Evolutionary conservation across 2,888 invertebrate species (phyloP).

Genomic region (Drosophila atripex): DNA sequence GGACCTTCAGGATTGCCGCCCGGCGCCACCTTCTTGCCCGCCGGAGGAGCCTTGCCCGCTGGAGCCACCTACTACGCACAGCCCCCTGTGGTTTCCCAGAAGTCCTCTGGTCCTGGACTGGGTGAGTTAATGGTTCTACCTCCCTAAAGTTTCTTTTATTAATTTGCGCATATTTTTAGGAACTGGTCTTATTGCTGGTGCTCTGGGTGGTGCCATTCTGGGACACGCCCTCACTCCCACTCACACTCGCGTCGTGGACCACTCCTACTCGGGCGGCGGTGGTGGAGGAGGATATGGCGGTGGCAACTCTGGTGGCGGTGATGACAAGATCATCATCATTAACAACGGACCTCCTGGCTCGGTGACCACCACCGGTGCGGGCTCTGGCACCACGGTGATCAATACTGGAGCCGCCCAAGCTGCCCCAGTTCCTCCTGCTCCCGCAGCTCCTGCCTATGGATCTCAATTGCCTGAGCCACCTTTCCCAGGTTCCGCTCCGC

Average conservation of each 20-base stretch:
- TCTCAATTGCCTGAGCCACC: not conserved
- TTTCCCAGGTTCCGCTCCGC: slow-evolving; percentile 10
- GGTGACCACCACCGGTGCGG: slow-evolving; percentile 74
- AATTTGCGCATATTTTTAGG: slow-evolving; percentile 55
- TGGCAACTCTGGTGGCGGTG: slow-evolving; percentile 51
- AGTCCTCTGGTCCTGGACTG: slow-evolving; percentile 79
- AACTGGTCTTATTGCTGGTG: slow-evolving; percentile 81
- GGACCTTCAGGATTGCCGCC: slow-evolving; percentile 63
- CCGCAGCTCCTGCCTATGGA: slow-evolving; percentile 15
- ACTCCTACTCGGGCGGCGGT: slow-evolving; percentile 41
- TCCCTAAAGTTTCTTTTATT: not conserved
- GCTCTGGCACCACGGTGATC: slow-evolving; percentile 77
- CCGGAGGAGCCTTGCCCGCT: slow-evolving; percentile 65
- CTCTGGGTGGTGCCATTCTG: slow-evolving; percentile 80
- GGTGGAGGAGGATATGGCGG: slow-evolving; percentile 42
- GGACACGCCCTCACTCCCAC: slow-evolving; percentile 82
- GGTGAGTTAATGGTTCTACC: slow-evolving; percentile 62
- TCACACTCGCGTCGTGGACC: slow-evolving; percentile 71
- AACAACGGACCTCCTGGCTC: slow-evolving; percentile 83
- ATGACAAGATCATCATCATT: slow-evolving; percentile 82
- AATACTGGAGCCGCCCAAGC: slow-evolving; percentile 55
- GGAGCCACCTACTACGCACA: slow-evolving; percentile 81
- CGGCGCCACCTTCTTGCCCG: slow-evolving; percentile 72
- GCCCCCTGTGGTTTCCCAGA: slow-evolving; percentile 57
- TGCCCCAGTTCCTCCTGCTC: slow-evolving; percentile 25